Evolutionary conservation across 2,797 vertebrate genomes (phyloP), one percentile per base, ranked within the genome.

Genomic region (Sebastiscus tertius): DNA sequence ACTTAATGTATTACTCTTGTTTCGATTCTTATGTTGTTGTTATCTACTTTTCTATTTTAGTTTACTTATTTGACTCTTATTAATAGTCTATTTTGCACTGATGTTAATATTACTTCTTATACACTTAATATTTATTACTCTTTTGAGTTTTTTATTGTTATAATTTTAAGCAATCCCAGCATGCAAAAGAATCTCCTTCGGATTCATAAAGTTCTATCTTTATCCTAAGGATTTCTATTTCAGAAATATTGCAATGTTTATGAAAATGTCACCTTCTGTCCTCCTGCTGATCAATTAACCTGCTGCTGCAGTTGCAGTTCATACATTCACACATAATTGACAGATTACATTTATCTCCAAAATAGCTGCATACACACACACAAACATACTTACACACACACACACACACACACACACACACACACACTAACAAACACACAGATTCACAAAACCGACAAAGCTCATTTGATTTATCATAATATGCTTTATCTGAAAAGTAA

Each of bases 401-500:
- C 16, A 60, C 59, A 29, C 58, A 31, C 58, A 31, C 16, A 10
- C 27, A 42, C 13, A 26, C 36, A 62, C 36, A 52, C 79, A 61
- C 54, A 33, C 74, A 62, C 60, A 58, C 26, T 34, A 75, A 58
- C 55, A 22, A 49, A 68, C 31, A 56, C 54, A 6, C 80, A 88
- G 70, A 89, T 71, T 72, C 82, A 86, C 81, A 80, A 89, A 93
- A 93, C 52, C 65, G 61, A 90, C 84, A 92, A 91, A 93, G 93
- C 90, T 93, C 86, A 93, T 91, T 91, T 93, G 95, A 96, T 96
- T 96, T 95, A 96, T 95, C 94, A 96, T 96, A 96, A 96, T 95
- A 95, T 96, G 95, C 95, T 96, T 96, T 95, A 96, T 96, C 94
- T 96, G 94, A 96, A 96, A 96, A 96, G 94, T 95, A 96, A 96